Conservation (phyloP, 1,140 invertebrate species). For the Arion vulgaris region DNA sequence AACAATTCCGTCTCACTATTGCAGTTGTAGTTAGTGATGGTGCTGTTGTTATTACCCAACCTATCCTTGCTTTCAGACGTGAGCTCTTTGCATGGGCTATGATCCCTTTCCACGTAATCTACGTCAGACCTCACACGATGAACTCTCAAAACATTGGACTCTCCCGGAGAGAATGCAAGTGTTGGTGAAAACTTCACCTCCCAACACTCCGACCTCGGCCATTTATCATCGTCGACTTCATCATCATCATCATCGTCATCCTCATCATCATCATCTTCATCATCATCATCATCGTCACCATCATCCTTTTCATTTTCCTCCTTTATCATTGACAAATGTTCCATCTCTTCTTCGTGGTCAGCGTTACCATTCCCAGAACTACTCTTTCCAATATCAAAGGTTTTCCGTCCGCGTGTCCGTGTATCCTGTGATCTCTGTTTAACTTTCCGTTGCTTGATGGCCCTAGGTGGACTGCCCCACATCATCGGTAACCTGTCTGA, state of each 20-base stretch:
- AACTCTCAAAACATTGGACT: conserved; percentile 29
- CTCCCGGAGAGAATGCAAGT: conserved; percentile 7
- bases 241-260: conserved; percentile 31
- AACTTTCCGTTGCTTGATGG: conserved; percentile 10
- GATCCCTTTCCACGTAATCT: conserved; percentile 26
- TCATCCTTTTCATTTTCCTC: conserved; percentile 16
- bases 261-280: conserved; percentile 25
- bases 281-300: background rate
- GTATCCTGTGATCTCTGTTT: background rate
- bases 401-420: background rate
- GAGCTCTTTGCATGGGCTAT: conserved; percentile 8
- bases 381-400: background rate
- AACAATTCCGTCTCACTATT: no score
- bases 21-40: conserved; percentile 14
- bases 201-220: conserved; percentile 24
- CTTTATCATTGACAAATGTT: conserved; percentile 17
- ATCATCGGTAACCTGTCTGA: conserved; percentile 28
- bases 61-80: conserved; percentile 13
- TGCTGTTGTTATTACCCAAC: conserved; percentile 7
- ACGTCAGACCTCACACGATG: conserved; percentile 31
- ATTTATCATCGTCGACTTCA: conserved; percentile 29
- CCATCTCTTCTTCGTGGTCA: background rate
- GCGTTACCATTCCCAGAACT: background rate
- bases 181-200: conserved; percentile 35
- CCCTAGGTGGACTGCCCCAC: conserved; percentile 32